Evolutionary conservation across 2,797 vertebrate genomes (phyloP).

Genomic region (Sylvilagus floridanus): DNA sequence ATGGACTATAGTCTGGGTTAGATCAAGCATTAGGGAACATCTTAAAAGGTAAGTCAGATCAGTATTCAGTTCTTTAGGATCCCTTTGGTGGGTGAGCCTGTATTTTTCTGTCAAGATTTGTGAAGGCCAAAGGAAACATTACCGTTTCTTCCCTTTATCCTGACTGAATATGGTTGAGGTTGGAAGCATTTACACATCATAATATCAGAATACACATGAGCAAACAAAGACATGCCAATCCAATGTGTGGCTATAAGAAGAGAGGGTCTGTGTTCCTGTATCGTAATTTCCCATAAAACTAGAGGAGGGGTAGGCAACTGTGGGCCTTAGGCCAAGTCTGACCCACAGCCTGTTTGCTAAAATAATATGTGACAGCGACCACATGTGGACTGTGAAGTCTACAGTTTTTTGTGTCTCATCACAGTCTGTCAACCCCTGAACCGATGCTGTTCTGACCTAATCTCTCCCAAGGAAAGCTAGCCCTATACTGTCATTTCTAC

Average conservation of each 20-base stretch:
- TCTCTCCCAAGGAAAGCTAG: background rate
- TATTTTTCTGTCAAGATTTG: slow-evolving; percentile 27
- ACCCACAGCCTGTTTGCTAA: background rate
- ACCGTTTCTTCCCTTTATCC: background rate
- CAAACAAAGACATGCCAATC: background rate
- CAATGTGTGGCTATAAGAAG: slow-evolving; percentile 14
- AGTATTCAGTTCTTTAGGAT: slow-evolving; percentile 1
- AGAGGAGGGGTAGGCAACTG: background rate
- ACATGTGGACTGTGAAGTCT: background rate
- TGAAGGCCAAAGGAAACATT: slow-evolving; percentile 8
- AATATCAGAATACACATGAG: background rate
- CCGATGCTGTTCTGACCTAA: background rate
- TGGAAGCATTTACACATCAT: background rate
- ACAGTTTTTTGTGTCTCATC: background rate
- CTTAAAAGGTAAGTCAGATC: slow-evolving; percentile 12
- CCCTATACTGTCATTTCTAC: background rate
- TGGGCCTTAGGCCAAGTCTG: background rate
- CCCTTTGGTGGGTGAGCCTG: slow-evolving; percentile 31
- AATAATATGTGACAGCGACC: background rate
- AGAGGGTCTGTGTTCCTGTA: background rate
- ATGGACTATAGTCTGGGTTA: background rate
- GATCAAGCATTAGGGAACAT: slow-evolving; percentile 26
- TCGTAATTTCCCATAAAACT: slow-evolving; percentile 9
- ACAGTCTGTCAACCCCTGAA: background rate
- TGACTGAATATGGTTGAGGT: background rate